These are phyloP conservation scores for Acleris cristana DNA, from an alignment of 2,888 invertebrate genomes.

Conservation along the genomic window DNA sequence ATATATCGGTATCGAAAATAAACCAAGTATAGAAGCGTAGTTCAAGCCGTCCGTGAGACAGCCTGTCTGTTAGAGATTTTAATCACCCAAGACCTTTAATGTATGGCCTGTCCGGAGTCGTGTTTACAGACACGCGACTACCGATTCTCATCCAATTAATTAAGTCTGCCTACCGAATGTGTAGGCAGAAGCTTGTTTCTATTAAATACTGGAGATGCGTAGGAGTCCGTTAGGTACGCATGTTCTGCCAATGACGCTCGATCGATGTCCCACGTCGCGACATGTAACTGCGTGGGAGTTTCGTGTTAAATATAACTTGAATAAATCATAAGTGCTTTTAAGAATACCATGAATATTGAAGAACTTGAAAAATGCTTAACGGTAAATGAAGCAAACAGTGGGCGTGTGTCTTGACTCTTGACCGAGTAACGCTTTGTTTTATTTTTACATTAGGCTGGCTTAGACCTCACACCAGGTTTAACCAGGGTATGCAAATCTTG, in stretches of 20 bases:
- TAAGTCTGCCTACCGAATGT: background rate
- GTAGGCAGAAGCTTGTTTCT: conserved; percentile 4
- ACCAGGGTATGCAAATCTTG: too few species aligned
- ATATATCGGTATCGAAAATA: too few species aligned
- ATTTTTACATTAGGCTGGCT: background rate
- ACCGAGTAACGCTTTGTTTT: background rate
- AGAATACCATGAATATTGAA: conserved; percentile 24
- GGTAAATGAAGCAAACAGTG: conserved; percentile 11
- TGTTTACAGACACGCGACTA: background rate
- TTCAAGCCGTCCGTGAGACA: too few species aligned
- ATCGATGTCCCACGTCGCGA: conserved; percentile 21
- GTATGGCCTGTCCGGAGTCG: background rate
- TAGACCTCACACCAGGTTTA: too few species aligned
- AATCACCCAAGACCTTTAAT: background rate
- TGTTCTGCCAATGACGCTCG: conserved; percentile 12
- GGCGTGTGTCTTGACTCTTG: background rate
- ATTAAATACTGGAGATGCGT: conserved; percentile 15
- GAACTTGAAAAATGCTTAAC: conserved; percentile 11
- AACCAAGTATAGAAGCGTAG: too few species aligned
- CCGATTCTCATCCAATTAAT: background rate
- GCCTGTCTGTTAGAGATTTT: too few species aligned
- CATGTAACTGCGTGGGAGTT: conserved; percentile 21
- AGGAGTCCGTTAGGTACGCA: conserved; percentile 14
- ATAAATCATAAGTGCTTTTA: conserved; percentile 19
- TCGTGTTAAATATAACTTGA: conserved; percentile 19